Conservation (phyloP, 2,797 vertebrate genomes). For the Liasis olivaceus region DNA sequence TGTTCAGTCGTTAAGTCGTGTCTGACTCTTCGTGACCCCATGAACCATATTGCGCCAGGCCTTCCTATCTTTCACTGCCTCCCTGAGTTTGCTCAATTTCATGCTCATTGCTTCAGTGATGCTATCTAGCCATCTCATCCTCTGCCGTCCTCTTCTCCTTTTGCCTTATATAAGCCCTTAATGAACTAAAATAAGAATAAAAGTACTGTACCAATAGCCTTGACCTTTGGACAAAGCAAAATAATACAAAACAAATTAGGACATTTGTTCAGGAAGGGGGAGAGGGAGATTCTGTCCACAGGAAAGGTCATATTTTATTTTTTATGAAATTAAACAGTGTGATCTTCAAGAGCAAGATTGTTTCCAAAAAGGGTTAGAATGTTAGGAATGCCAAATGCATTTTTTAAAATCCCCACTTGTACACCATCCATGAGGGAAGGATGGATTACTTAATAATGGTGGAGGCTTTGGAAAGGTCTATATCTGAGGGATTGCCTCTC, state of each 20-base stretch:
- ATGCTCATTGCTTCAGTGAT: too few relatives aligned
- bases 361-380: not conserved
- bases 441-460: not conserved
- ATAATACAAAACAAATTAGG: conserved; percentile 50
- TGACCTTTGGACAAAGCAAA: conserved; percentile 67
- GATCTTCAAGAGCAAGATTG: conserved; percentile 6
- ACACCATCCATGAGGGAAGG: not conserved
- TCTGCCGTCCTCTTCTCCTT: too few relatives aligned
- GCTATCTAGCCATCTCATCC: too few relatives aligned
- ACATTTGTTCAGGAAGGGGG: conserved; percentile 50
- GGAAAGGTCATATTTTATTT: conserved; percentile 65
- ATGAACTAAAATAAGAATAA: conserved; percentile 56
- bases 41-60: too few relatives aligned
- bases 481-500: too few relatives aligned
- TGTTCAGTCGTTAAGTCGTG: too few relatives aligned
- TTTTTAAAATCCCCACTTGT: not conserved
- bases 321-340: conserved; percentile 56
- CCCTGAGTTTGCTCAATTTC: too few relatives aligned
- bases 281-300: conserved; percentile 19
- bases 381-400: not conserved
- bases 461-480: not conserved
- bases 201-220: conserved; percentile 39
- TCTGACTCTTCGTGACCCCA: too few relatives aligned
- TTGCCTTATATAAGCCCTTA: conserved; percentile 42
- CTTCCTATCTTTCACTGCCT: too few relatives aligned